These are phyloP conservation scores for Bradypus variegatus DNA, from an alignment of 2,797 vertebrate genomes.

Conservation along the genomic window DNA sequence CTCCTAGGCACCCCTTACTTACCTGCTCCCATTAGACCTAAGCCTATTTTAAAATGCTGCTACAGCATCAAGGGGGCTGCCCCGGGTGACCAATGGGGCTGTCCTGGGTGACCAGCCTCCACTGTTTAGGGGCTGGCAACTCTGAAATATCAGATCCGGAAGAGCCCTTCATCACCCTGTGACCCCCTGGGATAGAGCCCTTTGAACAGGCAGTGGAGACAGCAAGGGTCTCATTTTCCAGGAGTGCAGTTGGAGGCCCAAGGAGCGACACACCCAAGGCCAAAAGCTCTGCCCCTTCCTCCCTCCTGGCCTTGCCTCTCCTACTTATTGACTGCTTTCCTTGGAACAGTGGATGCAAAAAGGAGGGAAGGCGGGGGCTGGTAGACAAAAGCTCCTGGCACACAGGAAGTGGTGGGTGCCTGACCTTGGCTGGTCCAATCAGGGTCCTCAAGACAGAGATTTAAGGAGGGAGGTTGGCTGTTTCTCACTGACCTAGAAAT, in stretches of 20 bases:
- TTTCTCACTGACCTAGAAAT: neutral
- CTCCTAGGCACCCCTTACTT: neutral
- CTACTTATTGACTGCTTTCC: neutral
- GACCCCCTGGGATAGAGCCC: neutral
- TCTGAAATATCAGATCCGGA: neutral
- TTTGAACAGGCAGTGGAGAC: neutral
- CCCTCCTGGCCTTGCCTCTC: neutral
- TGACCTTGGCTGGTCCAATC: neutral
- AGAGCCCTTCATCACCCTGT: too few relatives aligned
- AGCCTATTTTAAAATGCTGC: neutral
- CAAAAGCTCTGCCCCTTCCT: neutral
- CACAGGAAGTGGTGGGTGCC: neutral
- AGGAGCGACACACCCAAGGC: neutral
- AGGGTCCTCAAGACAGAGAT: neutral
- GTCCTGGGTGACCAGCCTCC: neutral
- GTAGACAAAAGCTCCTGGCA: neutral
- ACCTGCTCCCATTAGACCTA: neutral
- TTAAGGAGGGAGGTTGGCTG: neutral
- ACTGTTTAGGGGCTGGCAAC: neutral
- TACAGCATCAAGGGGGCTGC: too few relatives aligned
- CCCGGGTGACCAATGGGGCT: too few relatives aligned
- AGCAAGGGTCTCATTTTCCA: neutral
- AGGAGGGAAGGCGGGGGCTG: neutral
- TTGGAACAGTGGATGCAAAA: neutral
- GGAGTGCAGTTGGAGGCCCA: neutral